Conservation (phyloP, 2,888 invertebrate genomes). For the Ceriagrion tenellum region DNA sequence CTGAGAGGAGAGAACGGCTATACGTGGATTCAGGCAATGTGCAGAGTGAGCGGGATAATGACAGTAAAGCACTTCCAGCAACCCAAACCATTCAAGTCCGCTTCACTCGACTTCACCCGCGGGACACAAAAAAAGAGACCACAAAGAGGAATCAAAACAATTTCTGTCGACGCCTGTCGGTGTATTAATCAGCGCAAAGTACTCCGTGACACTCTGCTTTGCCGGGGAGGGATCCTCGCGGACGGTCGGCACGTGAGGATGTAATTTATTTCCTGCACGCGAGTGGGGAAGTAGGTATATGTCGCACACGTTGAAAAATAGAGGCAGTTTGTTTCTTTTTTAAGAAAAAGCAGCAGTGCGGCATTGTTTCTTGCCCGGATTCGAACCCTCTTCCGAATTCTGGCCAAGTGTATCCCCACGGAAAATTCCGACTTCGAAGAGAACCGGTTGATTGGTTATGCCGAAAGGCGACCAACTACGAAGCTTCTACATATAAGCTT, state of each 20-base stretch:
- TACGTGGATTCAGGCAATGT: neutral
- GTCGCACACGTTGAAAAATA: neutral
- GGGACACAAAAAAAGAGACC: neutral
- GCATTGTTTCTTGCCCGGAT: neutral
- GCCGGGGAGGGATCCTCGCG: neutral
- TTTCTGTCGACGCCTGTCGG: constrained; percentile 8
- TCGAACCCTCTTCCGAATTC: constrained; percentile 17
- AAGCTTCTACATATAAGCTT: no score
- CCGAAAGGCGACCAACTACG: no score
- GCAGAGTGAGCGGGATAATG: neutral
- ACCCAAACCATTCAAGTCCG: neutral
- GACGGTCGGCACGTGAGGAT: neutral
- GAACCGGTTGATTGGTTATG: no score
- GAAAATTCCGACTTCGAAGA: neutral
- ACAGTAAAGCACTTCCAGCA: neutral
- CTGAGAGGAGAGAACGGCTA: neutral
- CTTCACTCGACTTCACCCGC: neutral
- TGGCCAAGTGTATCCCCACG: neutral
- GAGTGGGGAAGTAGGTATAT: neutral
- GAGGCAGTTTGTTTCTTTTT: neutral
- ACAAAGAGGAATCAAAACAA: neutral
- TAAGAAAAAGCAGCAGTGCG: neutral
- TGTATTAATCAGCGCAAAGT: neutral
- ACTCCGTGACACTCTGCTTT: neutral
- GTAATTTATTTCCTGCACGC: neutral